Percentiles rank a stretch among this genome's conserved stretches.
phyloP scores from a whole-genome alignment of 2,113 vertebrate species.

The Arenaria interpres region DNA sequence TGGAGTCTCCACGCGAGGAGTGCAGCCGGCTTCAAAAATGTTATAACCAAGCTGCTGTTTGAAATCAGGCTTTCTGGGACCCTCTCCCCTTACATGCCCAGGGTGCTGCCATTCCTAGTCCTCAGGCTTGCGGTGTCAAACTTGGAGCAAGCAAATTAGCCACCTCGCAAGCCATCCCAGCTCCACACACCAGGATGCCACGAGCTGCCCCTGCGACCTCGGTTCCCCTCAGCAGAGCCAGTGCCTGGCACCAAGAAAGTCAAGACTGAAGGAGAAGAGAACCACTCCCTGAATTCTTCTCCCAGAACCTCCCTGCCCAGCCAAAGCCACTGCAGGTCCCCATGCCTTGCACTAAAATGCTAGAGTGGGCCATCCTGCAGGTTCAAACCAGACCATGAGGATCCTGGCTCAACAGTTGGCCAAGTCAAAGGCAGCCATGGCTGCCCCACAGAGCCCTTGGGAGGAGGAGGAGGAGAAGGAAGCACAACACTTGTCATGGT shows the following conservation, averaged over 20 bases:
- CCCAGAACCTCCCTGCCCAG: neutral
- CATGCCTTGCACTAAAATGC: neutral
- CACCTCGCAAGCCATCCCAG: neutral
- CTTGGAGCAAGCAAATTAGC: neutral
- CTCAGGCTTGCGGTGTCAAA: neutral
- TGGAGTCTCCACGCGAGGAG: neutral
- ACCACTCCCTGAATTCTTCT: neutral
- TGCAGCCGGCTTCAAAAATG: neutral
- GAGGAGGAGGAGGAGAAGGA: neutral
- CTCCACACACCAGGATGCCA: neutral
- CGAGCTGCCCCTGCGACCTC: fast-evolving
- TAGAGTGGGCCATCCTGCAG: fast-evolving
- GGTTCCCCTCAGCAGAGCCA: fast-evolving
- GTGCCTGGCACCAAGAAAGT: fast-evolving
- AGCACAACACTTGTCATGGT: neutral
- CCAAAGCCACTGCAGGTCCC: neutral
- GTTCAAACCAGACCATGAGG: neutral
- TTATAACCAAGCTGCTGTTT: neutral
- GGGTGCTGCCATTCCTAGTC: neutral
- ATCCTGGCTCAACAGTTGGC: neutral
- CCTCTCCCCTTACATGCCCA: neutral
- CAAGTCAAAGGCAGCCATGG: neutral
- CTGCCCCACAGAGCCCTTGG: neutral
- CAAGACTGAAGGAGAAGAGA: neutral
- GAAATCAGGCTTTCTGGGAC: fast-evolving